These are phyloP conservation scores for Ladona fulva DNA, from an alignment of 1,140 invertebrate species.

Conservation along the genomic window DNA sequence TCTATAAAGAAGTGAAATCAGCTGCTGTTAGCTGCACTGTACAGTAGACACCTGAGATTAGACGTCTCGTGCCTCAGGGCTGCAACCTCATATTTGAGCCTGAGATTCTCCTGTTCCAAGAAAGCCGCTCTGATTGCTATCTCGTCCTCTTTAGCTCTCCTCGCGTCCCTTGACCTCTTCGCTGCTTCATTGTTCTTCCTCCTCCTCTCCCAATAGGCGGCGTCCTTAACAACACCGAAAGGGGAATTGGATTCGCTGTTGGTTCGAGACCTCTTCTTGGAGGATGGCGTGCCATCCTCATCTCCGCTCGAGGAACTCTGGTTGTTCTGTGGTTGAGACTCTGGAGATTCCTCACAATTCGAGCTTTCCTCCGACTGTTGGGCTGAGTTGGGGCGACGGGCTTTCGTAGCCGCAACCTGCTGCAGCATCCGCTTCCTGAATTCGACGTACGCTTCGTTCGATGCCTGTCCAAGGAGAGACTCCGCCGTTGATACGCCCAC, in stretches of 20 bases:
- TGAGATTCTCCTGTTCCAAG: conserved; percentile 70
- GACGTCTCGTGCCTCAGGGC: conserved; percentile 33
- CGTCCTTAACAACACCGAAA: conserved; percentile 51
- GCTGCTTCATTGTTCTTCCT: conserved; percentile 93
- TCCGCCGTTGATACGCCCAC: conserved; percentile 38
- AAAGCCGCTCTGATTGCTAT: conserved; percentile 80
- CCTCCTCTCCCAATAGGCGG: conserved; percentile 76
- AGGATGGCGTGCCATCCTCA: conserved; percentile 15
- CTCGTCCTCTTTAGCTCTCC: conserved; percentile 84
- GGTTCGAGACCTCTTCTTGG: conserved; percentile 22
- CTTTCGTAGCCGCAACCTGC: conserved; percentile 49
- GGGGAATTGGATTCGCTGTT: background rate
- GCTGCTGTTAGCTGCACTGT: background rate
- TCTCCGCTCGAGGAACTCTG: conserved; percentile 21
- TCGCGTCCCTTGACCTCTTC: conserved; percentile 82
- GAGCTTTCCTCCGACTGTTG: conserved; percentile 8
- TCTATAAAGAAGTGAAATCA: background rate
- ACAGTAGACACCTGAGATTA: background rate
- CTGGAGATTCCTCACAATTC: background rate
- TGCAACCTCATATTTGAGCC: conserved; percentile 52
- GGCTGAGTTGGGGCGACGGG: conserved; percentile 31
- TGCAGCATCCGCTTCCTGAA: conserved; percentile 56
- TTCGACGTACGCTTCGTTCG: conserved; percentile 50
- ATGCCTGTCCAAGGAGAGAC: conserved; percentile 37
- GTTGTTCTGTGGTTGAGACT: background rate